Conservation (phyloP, 2,797 vertebrate genomes). For the Enoplosus armatus region DNA sequence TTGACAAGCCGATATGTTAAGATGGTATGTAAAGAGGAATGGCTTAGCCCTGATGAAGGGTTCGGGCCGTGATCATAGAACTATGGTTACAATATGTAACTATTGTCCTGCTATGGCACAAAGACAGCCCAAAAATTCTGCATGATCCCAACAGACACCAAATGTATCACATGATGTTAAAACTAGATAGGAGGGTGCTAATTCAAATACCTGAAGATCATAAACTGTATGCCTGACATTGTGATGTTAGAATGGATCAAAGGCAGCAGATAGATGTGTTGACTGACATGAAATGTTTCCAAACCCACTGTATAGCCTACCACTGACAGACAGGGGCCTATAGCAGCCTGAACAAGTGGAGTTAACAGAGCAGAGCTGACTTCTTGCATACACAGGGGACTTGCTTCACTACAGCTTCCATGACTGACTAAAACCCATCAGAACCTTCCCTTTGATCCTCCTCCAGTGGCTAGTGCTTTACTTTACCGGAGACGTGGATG, state of each 20-base stretch:
- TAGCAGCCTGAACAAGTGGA: slow-evolving; percentile 43
- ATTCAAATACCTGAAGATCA: slow-evolving; percentile 21
- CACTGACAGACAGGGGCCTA: slow-evolving; percentile 48
- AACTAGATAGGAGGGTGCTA: slow-evolving; percentile 12
- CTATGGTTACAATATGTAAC: not conserved
- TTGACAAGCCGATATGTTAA: not conserved
- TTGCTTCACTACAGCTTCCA: slow-evolving; percentile 51
- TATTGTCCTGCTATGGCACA: slow-evolving; percentile 14
- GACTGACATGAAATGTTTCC: slow-evolving; percentile 59
- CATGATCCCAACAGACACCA: slow-evolving; percentile 11
- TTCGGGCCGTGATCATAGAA: not conserved
- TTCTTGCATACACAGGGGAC: slow-evolving; percentile 55
- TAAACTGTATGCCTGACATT: slow-evolving; percentile 48
- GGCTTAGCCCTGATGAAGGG: not conserved
- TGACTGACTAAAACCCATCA: slow-evolving; percentile 58
- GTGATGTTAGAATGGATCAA: slow-evolving; percentile 54
- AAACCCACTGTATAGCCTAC: slow-evolving; percentile 43
- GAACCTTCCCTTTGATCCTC: slow-evolving; percentile 71
- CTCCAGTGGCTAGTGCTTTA: slow-evolving; percentile 59
- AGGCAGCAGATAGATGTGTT: slow-evolving; percentile 59
- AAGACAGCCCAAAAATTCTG: not conserved
- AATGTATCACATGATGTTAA: slow-evolving; percentile 44
- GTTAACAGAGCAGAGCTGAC: slow-evolving; percentile 53
- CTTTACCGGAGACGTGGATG: slow-evolving; percentile 48
- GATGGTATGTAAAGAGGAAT: not conserved